Conservation (phyloP, 2,113 vertebrate species). For the Myotis brandtii region DNA sequence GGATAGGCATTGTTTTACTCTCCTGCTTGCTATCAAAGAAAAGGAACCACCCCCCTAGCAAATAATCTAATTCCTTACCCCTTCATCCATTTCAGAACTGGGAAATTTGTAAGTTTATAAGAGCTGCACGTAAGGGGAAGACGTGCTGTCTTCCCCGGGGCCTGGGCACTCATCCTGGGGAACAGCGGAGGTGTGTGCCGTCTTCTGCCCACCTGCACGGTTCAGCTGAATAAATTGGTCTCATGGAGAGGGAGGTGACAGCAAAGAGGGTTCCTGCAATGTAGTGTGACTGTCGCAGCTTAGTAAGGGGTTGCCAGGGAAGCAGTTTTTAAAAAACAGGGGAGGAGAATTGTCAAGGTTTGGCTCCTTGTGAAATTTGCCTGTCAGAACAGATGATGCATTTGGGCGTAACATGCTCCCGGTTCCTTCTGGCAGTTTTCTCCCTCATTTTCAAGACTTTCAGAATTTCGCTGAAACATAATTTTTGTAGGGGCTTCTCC, state of each 20-base stretch:
- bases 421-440: conserved; percentile 1
- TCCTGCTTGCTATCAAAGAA: neutral
- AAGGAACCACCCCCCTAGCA: neutral
- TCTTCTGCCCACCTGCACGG: neutral
- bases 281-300: neutral
- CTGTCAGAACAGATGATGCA: conserved; percentile 70
- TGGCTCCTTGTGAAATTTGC: conserved; percentile 65
- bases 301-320: neutral
- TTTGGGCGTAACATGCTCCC: neutral
- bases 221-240: neutral
- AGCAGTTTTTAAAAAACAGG: conserved; percentile 29
- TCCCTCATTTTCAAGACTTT: conserved; percentile 27
- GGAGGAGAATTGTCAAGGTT: conserved; percentile 52
- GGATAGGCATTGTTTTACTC: neutral
- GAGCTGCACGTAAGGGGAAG: neutral
- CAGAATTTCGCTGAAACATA: conserved; percentile 42
- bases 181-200: too few relatives aligned
- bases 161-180: neutral
- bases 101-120: neutral
- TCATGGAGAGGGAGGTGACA: neutral
- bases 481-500: conserved; percentile 30
- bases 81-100: neutral
- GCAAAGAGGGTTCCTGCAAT: neutral
- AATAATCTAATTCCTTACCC: neutral
- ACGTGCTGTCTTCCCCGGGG: neutral